Evolutionary conservation across 1,140 invertebrate species (phyloP).

Genomic region (Ceratina australensis): DNA sequence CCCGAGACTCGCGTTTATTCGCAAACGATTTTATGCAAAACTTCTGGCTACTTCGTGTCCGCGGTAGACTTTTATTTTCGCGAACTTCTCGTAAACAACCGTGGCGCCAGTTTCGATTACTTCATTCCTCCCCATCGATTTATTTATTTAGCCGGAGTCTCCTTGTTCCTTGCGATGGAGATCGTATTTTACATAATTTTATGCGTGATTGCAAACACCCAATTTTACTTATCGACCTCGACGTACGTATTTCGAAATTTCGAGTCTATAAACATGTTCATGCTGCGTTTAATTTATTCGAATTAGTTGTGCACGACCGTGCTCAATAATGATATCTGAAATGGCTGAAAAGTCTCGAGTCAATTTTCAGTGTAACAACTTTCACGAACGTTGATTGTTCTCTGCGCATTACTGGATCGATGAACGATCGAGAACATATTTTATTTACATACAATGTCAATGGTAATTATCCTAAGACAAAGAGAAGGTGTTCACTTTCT

Average conservation of each 20-base stretch:
- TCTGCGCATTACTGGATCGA: background rate
- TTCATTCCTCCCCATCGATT: background rate
- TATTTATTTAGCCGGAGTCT: background rate
- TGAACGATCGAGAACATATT: background rate
- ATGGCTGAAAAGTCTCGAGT: no score
- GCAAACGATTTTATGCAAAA: no score
- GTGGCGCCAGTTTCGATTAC: background rate
- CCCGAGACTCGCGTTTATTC: no score
- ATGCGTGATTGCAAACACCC: no score
- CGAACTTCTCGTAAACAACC: background rate
- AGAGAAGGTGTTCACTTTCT: background rate
- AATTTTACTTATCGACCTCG: no score
- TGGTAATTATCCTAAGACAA: background rate
- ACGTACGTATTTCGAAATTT: no score
- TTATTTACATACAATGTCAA: slow-evolving; percentile 8
- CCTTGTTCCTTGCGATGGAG: background rate
- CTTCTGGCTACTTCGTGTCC: background rate
- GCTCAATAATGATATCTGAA: no score
- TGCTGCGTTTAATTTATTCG: no score
- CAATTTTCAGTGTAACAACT: no score
- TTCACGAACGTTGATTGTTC: background rate
- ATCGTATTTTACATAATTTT: background rate
- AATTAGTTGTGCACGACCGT: no score
- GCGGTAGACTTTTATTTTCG: background rate
- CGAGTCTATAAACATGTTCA: no score